These are phyloP conservation scores for Vidua macroura DNA, from an alignment of 2,113 vertebrate genomes.

Conservation along the genomic window DNA sequence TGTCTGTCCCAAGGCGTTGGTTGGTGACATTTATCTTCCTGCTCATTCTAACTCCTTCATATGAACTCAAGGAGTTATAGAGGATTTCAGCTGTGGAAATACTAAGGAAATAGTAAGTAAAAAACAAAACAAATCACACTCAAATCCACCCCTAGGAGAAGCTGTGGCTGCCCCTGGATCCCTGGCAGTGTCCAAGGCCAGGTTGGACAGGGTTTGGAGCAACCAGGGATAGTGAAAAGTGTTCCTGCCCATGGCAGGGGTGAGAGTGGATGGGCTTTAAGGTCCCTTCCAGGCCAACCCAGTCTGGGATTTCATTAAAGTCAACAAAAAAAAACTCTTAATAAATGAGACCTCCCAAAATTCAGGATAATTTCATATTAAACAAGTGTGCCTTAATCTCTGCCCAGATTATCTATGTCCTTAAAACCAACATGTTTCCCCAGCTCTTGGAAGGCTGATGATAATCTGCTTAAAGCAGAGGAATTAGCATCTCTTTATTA, in stretches of 20 bases:
- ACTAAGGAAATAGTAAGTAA: not conserved
- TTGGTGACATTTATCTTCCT: not conserved
- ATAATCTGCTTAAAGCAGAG: not conserved
- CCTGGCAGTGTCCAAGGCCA: not conserved
- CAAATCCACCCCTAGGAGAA: not conserved
- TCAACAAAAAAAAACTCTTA: not conserved
- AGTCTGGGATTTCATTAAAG: not conserved
- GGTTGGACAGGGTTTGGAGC: accelerated
- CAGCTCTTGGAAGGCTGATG: not conserved
- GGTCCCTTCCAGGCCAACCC: not conserved
- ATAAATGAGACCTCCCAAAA: not conserved
- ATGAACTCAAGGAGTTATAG: not conserved
- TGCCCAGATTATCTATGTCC: not conserved
- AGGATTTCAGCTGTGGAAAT: not conserved
- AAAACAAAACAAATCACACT: not conserved
- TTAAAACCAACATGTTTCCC: not conserved
- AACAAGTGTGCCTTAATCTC: not conserved
- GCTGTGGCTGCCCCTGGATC: not conserved
- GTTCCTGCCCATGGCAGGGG: not conserved
- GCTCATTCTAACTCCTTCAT: not conserved
- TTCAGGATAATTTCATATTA: not conserved
- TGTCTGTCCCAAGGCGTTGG: not conserved
- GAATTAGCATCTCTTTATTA: not conserved
- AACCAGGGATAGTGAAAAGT: accelerated
- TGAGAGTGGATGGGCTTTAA: accelerated